Percentiles rank a stretch among this genome's conserved stretches.
Evolutionary conservation across 2,888 invertebrate species (phyloP).

Genomic region (Tetropium fuscum): DNA sequence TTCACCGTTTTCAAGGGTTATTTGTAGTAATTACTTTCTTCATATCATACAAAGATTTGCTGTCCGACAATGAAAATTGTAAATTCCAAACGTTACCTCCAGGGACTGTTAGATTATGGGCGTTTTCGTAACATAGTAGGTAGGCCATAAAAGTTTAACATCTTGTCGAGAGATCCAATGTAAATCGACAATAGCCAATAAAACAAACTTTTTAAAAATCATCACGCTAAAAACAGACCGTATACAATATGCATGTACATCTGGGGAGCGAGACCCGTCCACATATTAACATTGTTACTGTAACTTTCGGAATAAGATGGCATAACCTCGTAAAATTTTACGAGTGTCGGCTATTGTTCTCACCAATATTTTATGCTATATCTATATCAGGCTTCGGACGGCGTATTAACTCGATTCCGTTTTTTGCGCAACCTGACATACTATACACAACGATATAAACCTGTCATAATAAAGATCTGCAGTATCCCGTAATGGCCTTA

Average conservation of each 20-base stretch:
- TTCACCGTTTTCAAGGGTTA: too few relatives aligned
- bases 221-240: conserved; percentile 25
- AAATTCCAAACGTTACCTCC: background rate
- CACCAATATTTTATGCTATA: conserved; percentile 59
- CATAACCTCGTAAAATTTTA: conserved; percentile 60
- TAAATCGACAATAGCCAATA: conserved; percentile 23
- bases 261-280: conserved; percentile 13
- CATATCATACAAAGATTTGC: too few relatives aligned
- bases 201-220: conserved; percentile 22
- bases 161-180: conserved; percentile 20
- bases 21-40: too few relatives aligned
- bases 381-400: conserved; percentile 50
- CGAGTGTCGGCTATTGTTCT: conserved; percentile 58
- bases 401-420: conserved; percentile 19
- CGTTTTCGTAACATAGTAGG: conserved; percentile 17
- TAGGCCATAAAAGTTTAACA: conserved; percentile 23
- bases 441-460: conserved; percentile 43
- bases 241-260: too few relatives aligned
- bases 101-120: conserved; percentile 4
- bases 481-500: conserved; percentile 45
- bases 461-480: conserved; percentile 58
- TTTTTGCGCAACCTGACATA: conserved; percentile 17
- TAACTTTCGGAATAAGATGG: conserved; percentile 44
- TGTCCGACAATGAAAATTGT: background rate
- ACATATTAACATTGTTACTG: conserved; percentile 30